A percentile compares a stretch with the other conserved stretches of the same genome.
Conservation (phyloP, 30 jellyfish, hydroid and myxozoan genomes). For the Pelagia noctiluca region DNA sequence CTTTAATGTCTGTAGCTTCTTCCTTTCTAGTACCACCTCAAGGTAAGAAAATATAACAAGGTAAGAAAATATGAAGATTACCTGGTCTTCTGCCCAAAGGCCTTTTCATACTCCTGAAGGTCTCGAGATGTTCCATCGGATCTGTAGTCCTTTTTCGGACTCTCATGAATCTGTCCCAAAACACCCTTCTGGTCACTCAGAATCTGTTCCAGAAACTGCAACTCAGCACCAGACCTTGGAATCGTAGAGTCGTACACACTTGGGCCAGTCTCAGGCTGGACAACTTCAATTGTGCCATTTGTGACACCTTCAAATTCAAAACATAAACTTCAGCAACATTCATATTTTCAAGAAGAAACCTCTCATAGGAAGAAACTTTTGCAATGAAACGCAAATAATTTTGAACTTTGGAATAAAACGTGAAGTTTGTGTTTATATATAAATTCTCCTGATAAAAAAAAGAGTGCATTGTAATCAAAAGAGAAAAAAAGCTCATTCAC, state of each 20-base stretch:
- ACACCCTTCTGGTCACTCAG: slow-evolving; percentile 58
- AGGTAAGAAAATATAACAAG: not conserved
- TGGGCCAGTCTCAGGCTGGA: slow-evolving; percentile 18
- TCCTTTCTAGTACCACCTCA: too few relatives aligned
- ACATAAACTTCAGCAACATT: too few relatives aligned
- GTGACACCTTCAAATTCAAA: slow-evolving; percentile 63
- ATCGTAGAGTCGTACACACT: slow-evolving; percentile 66
- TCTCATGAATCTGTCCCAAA: slow-evolving; percentile 31
- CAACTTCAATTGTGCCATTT: slow-evolving; percentile 47
- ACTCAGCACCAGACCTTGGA: slow-evolving; percentile 71
- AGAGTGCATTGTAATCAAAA: too few relatives aligned
- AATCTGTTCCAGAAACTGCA: slow-evolving; percentile 62
- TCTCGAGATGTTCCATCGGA: slow-evolving; percentile 49
- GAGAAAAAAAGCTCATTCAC: too few relatives aligned
- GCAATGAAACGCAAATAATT: too few relatives aligned
- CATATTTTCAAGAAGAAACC: too few relatives aligned
- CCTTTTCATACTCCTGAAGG: slow-evolving; percentile 60
- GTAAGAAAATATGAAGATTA: not conserved
- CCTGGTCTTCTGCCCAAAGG: slow-evolving; percentile 74
- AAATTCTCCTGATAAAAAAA: too few relatives aligned
- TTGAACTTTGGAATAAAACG: too few relatives aligned
- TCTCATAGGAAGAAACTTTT: too few relatives aligned
- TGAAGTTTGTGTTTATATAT: too few relatives aligned
- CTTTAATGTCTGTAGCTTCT: too few relatives aligned
- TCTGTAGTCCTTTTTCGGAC: slow-evolving; percentile 18